Percentiles rank a stretch among this genome's conserved stretches.
Conservation (phyloP, 1,140 invertebrate genomes). For the Dendrolimus punctatus region DNA sequence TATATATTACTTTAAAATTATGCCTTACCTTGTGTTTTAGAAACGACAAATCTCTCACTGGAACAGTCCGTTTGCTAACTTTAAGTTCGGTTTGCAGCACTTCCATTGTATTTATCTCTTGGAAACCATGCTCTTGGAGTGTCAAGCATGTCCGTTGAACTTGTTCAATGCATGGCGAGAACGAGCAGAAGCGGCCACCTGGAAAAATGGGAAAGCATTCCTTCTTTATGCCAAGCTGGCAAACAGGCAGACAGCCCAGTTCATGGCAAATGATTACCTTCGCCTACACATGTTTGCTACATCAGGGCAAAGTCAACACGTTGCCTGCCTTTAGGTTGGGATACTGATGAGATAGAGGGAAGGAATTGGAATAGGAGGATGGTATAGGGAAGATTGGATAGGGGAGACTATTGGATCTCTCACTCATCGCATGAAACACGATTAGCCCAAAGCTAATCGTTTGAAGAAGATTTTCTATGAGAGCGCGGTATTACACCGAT, state of each 20-base stretch:
- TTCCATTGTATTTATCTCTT: conserved; percentile 90
- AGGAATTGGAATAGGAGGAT: too few relatives aligned
- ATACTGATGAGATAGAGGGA: too few relatives aligned
- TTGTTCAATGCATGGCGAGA: conserved; percentile 99
- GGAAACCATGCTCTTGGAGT: conserved; percentile 81
- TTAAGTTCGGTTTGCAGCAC: conserved; percentile 88
- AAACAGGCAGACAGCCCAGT: too few relatives aligned
- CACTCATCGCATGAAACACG: too few relatives aligned
- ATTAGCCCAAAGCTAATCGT: conserved; percentile 2
- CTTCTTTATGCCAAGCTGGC: not conserved
- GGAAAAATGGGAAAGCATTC: conserved; percentile 24
- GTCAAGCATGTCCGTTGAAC: conserved; percentile 89
- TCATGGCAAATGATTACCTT: too few relatives aligned
- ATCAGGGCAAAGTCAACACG: too few relatives aligned
- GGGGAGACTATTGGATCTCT: too few relatives aligned
- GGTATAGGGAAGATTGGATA: too few relatives aligned
- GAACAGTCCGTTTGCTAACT: conserved; percentile 81
- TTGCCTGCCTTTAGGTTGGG: too few relatives aligned
- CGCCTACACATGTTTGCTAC: too few relatives aligned
- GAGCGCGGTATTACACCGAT: too few relatives aligned
- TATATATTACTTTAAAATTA: not conserved
- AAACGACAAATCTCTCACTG: conserved; percentile 79
- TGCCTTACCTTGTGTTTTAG: conserved; percentile 73
- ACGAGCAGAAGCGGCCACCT: conserved; percentile 96
- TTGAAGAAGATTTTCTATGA: too few relatives aligned